Evolutionary conservation across 2,888 invertebrate genomes (phyloP).

Genomic region (Drosophila histrio): DNA sequence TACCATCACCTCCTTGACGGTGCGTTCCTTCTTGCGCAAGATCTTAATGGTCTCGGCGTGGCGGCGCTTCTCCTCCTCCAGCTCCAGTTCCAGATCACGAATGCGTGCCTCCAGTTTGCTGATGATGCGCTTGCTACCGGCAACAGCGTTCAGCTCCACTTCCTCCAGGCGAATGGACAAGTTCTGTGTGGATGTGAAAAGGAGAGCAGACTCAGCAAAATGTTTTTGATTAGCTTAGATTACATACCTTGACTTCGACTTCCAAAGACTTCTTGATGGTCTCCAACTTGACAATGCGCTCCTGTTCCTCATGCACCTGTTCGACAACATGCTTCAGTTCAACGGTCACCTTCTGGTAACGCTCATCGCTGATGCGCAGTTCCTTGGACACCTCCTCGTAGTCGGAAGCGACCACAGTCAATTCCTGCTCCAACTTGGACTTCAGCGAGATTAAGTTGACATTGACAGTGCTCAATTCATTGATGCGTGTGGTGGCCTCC

Average conservation of each 20-base stretch:
- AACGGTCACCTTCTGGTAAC: constrained; percentile 95
- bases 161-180: constrained; percentile 96
- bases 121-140: constrained; percentile 98
- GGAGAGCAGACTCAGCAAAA: not conserved
- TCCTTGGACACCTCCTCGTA: constrained; percentile 99
- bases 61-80: constrained; percentile 98
- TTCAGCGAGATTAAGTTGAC: constrained; percentile 97
- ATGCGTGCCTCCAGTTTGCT: constrained; percentile 98
- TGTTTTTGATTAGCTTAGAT: accelerated
- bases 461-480: constrained; percentile 97
- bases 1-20: constrained; percentile 97
- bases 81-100: constrained; percentile 96
- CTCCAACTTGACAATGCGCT: constrained; percentile 98
- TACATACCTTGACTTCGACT: constrained; percentile 94
- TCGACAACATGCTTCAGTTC: constrained; percentile 98
- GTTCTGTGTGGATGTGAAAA: constrained; percentile 85
- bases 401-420: constrained; percentile 95
- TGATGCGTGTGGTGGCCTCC: constrained; percentile 95
- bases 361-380: constrained; percentile 95
- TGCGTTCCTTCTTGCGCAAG: constrained; percentile 98
- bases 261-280: constrained; percentile 98
- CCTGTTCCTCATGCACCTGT: constrained; percentile 97
- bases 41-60: constrained; percentile 99
- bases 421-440: constrained; percentile 97
- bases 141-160: constrained; percentile 98